phyloP scores from a whole-genome alignment of 2,888 invertebrate species.

The Ichneumoninae sp. region DNA sequence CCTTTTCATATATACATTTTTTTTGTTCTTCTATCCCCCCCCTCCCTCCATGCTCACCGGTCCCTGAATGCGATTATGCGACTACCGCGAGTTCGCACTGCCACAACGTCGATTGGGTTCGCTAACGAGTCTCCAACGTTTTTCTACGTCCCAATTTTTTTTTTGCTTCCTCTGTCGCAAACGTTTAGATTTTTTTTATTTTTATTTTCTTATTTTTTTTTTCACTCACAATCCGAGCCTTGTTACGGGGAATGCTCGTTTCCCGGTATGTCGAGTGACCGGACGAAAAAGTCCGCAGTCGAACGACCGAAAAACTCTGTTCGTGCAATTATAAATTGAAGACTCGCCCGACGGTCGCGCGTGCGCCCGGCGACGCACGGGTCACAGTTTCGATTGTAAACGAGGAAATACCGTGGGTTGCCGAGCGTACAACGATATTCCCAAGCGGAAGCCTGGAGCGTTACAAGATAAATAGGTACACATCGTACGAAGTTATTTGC shows the following conservation, averaged over 20 bases:
- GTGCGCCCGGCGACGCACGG: neutral
- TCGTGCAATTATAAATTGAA: constrained; percentile 55
- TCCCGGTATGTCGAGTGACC: neutral
- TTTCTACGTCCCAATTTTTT: constrained; percentile 20
- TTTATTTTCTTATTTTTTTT: neutral
- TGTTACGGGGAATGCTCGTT: neutral
- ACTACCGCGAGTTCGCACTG: neutral
- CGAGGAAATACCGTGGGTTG: constrained; percentile 20
- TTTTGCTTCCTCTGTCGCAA: constrained; percentile 24
- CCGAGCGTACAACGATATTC: neutral
- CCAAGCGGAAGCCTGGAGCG: neutral
- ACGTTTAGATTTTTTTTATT: neutral
- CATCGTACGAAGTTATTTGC: neutral
- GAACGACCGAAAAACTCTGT: constrained; percentile 25
- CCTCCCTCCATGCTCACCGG: neutral
- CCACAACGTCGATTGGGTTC: constrained; percentile 11
- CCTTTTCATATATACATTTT: constrained; percentile 2
- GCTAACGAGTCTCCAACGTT: constrained; percentile 40
- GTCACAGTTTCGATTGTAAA: constrained; percentile 38
- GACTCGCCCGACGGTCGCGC: constrained; percentile 20
- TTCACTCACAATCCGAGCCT: constrained; percentile 6
- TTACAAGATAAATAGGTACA: neutral
- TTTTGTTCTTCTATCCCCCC: neutral
- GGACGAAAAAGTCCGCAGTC: neutral
- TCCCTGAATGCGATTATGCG: constrained; percentile 21